These are phyloP conservation scores for Melieria crassipennis DNA, from an alignment of 2,888 invertebrate species.

Conservation along the genomic window DNA sequence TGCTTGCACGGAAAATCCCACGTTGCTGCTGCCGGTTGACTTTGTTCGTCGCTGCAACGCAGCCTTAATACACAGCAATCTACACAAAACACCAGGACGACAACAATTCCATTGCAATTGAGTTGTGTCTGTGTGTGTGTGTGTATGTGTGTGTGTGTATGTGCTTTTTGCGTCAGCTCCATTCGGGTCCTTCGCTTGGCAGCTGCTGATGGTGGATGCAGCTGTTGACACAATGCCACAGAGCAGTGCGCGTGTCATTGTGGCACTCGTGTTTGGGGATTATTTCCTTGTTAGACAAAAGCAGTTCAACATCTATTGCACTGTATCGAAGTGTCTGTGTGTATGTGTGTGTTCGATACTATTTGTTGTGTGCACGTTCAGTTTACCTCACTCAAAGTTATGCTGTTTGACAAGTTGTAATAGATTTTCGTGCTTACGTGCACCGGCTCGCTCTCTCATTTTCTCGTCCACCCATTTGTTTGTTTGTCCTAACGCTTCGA, in stretches of 20 bases:
- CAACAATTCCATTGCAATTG: constrained; percentile 38
- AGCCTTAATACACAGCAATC: background rate
- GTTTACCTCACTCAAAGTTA: too few relatives aligned
- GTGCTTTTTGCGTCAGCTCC: too few relatives aligned
- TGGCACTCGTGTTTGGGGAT: constrained; percentile 1
- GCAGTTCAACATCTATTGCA: too few relatives aligned
- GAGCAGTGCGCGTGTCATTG: background rate
- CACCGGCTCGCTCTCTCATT: too few relatives aligned
- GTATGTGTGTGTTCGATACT: background rate
- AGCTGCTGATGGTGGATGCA: background rate
- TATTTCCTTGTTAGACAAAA: background rate
- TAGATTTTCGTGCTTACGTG: too few relatives aligned
- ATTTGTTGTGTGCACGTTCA: background rate
- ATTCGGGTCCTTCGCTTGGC: too few relatives aligned
- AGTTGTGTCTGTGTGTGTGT: background rate
- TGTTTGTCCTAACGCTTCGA: too few relatives aligned
- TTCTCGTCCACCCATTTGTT: too few relatives aligned
- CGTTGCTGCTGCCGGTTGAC: constrained; percentile 20
- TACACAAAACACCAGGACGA: constrained; percentile 1
- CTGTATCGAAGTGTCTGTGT: background rate
- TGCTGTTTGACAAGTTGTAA: too few relatives aligned
- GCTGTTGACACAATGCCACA: background rate
- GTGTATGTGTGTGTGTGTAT: background rate
- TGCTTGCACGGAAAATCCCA: background rate
- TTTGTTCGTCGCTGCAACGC: background rate